These are phyloP conservation scores for Cochlearius cochlearius DNA, from an alignment of 2,113 vertebrate species.

Conservation along the genomic window DNA sequence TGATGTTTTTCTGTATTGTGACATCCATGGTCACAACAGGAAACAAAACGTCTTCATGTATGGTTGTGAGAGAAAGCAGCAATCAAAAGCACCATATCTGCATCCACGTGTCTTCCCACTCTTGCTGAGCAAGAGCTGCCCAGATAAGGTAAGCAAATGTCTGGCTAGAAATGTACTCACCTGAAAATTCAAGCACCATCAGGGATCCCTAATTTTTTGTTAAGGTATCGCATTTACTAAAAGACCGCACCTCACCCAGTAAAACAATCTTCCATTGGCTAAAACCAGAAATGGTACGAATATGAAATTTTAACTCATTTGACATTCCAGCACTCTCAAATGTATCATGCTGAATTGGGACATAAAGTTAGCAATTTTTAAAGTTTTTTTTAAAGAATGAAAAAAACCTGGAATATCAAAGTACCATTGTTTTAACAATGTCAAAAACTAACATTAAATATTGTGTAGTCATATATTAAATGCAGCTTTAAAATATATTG, in stretches of 20 bases:
- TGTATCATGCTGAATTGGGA: neutral
- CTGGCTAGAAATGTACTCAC: neutral
- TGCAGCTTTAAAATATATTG: neutral
- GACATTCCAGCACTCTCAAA: neutral
- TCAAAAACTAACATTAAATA: neutral
- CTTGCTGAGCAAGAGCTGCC: slow-evolving; percentile 79
- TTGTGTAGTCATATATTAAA: neutral
- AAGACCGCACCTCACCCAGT: neutral
- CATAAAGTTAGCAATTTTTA: neutral
- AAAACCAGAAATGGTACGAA: neutral
- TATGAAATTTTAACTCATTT: neutral
- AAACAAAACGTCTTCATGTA: slow-evolving; percentile 81
- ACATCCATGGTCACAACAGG: slow-evolving; percentile 79
- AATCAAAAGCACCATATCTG: neutral
- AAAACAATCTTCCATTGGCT: neutral
- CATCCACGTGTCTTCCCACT: slow-evolving; percentile 73
- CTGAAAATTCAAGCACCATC: neutral
- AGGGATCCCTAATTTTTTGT: neutral
- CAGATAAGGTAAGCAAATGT: slow-evolving; percentile 69
- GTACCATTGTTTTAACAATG: neutral
- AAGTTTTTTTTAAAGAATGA: neutral
- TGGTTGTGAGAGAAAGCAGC: slow-evolving; percentile 64
- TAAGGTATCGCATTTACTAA: neutral
- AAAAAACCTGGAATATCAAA: neutral
- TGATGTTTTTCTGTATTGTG: slow-evolving; percentile 76